Evolutionary conservation across 2,113 vertebrate species (phyloP).

Genomic region (Charadrius vociferus): DNA sequence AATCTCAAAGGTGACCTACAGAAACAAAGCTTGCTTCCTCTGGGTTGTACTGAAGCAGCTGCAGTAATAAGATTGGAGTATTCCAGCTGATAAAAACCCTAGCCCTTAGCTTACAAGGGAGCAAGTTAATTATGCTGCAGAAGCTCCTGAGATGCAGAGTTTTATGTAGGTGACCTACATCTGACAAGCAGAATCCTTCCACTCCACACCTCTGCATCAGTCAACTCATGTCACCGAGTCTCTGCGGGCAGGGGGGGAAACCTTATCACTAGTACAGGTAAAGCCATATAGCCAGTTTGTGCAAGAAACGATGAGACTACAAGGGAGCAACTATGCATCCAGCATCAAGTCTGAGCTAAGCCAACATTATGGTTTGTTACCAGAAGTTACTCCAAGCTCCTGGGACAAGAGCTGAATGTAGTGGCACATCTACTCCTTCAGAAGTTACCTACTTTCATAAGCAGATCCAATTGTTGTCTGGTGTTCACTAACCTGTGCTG

Average conservation of each 20-base stretch:
- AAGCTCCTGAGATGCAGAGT: not conserved
- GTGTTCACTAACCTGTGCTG: not conserved
- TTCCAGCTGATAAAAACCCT: conserved; percentile 6
- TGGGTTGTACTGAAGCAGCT: not conserved
- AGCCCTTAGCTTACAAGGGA: conserved; percentile 4
- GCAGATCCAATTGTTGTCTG: not conserved
- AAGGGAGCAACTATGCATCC: not conserved
- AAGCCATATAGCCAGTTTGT: not conserved
- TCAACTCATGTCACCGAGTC: not conserved
- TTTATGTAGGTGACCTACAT: conserved; percentile 59
- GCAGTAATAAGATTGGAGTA: not conserved
- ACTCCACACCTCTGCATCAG: not conserved
- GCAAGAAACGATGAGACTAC: not conserved
- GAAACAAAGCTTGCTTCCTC: conserved; percentile 6
- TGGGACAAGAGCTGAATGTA: not conserved
- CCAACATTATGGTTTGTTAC: not conserved
- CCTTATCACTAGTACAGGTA: not conserved
- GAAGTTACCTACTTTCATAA: not conserved
- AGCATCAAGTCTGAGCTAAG: not conserved
- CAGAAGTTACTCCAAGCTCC: not conserved
- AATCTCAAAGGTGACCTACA: conserved; percentile 67
- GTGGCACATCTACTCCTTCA: not conserved
- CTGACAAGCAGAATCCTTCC: not conserved
- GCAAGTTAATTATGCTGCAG: conserved; percentile 28
- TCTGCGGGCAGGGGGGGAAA: not conserved